A percentile compares a stretch with the other conserved stretches of the same genome.
These are phyloP conservation scores for Tetrapedia diversipes DNA, from an alignment of 2,888 invertebrate species.

Conservation along the genomic window DNA sequence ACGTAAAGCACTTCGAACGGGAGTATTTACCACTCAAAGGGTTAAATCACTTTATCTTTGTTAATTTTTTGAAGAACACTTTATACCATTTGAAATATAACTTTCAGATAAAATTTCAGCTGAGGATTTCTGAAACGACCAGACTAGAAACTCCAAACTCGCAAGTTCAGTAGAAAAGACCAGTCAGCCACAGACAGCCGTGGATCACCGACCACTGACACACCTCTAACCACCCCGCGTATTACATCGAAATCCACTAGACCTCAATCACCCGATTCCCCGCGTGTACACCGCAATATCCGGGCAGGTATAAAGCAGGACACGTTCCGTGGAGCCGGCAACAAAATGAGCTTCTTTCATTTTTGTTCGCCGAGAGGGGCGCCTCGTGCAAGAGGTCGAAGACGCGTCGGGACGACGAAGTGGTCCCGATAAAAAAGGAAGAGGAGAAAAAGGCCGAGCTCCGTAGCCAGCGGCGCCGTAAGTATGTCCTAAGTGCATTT, in stretches of 20 bases:
- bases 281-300: conserved; percentile 8
- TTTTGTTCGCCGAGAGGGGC: too few species aligned
- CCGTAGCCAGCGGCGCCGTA: conserved; percentile 74
- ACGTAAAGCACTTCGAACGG: too few species aligned
- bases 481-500: conserved; percentile 80
- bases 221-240: too few species aligned
- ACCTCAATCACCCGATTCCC: conserved; percentile 16
- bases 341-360: conserved; percentile 19
- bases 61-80: too few species aligned
- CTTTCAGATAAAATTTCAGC: too few species aligned
- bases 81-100: too few species aligned
- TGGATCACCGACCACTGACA: too few species aligned
- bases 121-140: too few species aligned
- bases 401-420: conserved; percentile 66
- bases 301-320: conserved; percentile 10
- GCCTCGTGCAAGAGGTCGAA: conserved; percentile 60
- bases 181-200: neutral
- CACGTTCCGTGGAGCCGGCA: neutral
- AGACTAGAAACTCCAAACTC: neutral
- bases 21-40: too few species aligned
- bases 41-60: too few species aligned
- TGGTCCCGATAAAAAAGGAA: conserved; percentile 74
- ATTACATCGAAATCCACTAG: conserved; percentile 32
- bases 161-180: conserved; percentile 16
- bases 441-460: conserved; percentile 54